Conservation (phyloP, 2,113 vertebrate genomes). For the Girardinichthys multiradiatus region DNA sequence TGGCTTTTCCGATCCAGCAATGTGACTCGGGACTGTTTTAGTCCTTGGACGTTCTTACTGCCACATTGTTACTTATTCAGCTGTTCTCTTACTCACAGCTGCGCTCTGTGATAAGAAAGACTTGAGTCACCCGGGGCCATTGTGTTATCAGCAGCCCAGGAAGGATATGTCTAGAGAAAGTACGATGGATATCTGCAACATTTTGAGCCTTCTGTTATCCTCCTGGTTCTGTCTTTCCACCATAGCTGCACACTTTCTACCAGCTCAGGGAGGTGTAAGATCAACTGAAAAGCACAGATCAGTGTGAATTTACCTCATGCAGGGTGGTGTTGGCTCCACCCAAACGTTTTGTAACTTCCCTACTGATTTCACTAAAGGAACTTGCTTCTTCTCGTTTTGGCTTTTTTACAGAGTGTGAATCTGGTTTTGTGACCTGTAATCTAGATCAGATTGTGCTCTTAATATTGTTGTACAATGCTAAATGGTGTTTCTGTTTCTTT, state of each 20-base stretch:
- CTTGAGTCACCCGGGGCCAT: conserved; percentile 13
- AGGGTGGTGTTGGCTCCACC: neutral
- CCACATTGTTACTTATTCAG: conserved; percentile 29
- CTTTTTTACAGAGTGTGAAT: neutral
- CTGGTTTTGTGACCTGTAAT: neutral
- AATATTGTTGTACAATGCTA: neutral
- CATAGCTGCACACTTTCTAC: conserved; percentile 9
- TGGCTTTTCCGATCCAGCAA: neutral
- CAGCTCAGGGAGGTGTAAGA: conserved; percentile 15
- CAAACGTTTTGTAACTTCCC: conserved; percentile 66
- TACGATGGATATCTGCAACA: conserved; percentile 28
- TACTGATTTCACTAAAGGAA: conserved; percentile 26
- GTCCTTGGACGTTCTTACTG: conserved; percentile 36
- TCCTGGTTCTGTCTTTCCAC: conserved; percentile 18
- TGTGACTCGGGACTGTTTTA: conserved; percentile 5
- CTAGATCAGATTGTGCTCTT: neutral
- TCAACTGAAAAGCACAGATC: conserved; percentile 17
- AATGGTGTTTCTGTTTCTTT: no score
- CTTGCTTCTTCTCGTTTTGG: conserved; percentile 38
- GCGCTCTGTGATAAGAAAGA: conserved; percentile 60
- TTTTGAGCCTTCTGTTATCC: conserved; percentile 48
- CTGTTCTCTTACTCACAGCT: conserved; percentile 53
- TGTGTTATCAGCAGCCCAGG: conserved; percentile 64
- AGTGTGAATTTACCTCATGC: conserved; percentile 32
- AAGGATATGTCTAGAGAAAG: conserved; percentile 49